phyloP scores from a whole-genome alignment of 2,797 vertebrate species.

The Pangasius mekongensis region DNA sequence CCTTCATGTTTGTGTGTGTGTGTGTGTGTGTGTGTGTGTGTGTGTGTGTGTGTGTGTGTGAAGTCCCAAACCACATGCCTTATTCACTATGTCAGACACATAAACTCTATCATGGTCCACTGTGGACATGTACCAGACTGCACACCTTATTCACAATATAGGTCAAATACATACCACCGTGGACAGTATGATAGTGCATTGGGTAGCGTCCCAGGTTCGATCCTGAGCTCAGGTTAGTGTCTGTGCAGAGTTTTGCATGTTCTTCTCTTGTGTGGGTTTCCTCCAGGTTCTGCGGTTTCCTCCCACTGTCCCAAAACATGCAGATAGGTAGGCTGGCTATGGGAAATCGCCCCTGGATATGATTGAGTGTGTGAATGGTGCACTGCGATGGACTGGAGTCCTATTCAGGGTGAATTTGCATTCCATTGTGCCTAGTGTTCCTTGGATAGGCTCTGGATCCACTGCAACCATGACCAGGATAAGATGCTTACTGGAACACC shows the following conservation, averaged over 20 bases:
- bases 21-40: neutral
- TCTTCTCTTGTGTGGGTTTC: neutral
- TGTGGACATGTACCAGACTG: neutral
- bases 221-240: neutral
- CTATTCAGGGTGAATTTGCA: neutral
- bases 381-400: neutral
- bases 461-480: neutral
- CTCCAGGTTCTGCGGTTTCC: neutral
- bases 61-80: neutral
- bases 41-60: neutral
- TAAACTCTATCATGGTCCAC: neutral
- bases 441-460: neutral
- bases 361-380: neutral
- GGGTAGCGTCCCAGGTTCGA: neutral
- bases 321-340: neutral
- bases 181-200: neutral
- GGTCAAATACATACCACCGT: neutral
- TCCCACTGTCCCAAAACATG: neutral
- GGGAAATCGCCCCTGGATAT: neutral
- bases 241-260: neutral
- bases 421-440: neutral
- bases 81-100: neutral
- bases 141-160: neutral
- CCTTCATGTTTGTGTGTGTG: neutral
- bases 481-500: neutral